phyloP scores from a whole-genome alignment of 2,888 invertebrate species.

The Eupithecia dodoneata region DNA sequence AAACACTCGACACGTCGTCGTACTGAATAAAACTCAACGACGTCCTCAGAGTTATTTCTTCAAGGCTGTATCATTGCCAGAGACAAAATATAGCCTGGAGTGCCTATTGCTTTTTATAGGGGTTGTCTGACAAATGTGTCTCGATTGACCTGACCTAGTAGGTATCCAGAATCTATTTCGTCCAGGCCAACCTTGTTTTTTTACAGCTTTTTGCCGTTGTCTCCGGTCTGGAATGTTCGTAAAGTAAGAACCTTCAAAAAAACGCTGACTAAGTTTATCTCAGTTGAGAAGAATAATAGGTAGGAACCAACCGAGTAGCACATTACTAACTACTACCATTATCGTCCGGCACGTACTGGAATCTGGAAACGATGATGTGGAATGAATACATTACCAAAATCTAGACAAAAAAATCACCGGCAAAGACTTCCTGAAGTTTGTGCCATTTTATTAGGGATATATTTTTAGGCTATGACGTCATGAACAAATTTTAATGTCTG shows the following conservation, averaged over 20 bases:
- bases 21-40: conserved; percentile 32
- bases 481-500: no score
- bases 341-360: background rate
- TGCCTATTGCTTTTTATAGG: conserved; percentile 17
- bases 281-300: background rate
- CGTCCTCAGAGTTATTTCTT: conserved; percentile 46
- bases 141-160: conserved; percentile 17
- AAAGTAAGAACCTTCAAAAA: background rate
- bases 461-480: no score
- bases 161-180: conserved; percentile 17
- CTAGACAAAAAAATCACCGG: background rate
- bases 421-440: background rate
- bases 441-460: background rate
- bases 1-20: conserved; percentile 20
- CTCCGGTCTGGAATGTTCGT: background rate
- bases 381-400: background rate
- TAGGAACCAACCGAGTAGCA: background rate
- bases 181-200: conserved; percentile 2
- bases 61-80: conserved; percentile 31
- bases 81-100: conserved; percentile 11
- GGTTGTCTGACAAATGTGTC: conserved; percentile 26
- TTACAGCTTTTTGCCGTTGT: conserved; percentile 6
- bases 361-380: background rate
- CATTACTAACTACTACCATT: background rate
- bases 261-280: background rate